phyloP scores from a whole-genome alignment of 1,140 invertebrate species.

The Conopomorpha cramerella region DNA sequence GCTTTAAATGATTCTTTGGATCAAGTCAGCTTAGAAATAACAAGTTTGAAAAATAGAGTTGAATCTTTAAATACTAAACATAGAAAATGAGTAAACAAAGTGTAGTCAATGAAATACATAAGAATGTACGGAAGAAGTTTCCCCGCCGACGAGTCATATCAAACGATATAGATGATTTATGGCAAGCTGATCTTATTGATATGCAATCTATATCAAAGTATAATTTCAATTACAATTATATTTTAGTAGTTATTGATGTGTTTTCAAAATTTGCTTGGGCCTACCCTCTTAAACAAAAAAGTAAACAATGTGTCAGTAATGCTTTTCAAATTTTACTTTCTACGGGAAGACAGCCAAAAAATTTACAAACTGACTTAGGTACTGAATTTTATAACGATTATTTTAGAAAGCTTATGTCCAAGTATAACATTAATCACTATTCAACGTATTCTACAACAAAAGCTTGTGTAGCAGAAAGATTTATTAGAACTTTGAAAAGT shows the following conservation, averaged over 20 bases:
- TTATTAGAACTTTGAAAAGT: constrained; percentile 49
- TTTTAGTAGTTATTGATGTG: constrained; percentile 50
- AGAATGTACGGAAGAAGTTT: constrained; percentile 30
- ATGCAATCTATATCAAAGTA: constrained; percentile 21
- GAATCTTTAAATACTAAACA: too few relatives aligned
- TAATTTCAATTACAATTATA: constrained; percentile 44
- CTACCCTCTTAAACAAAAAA: constrained; percentile 52
- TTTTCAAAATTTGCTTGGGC: constrained; percentile 53
- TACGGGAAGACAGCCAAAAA: constrained; percentile 20
- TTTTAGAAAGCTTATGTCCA: constrained; percentile 23
- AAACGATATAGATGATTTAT: constrained; percentile 33
- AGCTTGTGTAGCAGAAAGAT: constrained; percentile 47
- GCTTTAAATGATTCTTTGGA: too few relatives aligned
- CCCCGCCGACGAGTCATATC: constrained; percentile 20
- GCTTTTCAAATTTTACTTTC: constrained; percentile 13
- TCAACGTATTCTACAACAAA: constrained; percentile 44
- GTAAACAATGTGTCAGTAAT: constrained; percentile 17
- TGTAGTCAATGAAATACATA: constrained; percentile 31
- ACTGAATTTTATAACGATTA: constrained; percentile 42
- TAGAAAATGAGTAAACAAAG: constrained; percentile 10
- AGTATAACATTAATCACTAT: constrained; percentile 39
- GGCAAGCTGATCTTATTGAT: constrained; percentile 42
- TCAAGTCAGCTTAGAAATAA: too few relatives aligned
- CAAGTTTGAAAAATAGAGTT: constrained; percentile 2
- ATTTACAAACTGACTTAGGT: constrained; percentile 48